phyloP scores from a whole-genome alignment of 2,797 vertebrate species.

The Sardinella longiceps region DNA sequence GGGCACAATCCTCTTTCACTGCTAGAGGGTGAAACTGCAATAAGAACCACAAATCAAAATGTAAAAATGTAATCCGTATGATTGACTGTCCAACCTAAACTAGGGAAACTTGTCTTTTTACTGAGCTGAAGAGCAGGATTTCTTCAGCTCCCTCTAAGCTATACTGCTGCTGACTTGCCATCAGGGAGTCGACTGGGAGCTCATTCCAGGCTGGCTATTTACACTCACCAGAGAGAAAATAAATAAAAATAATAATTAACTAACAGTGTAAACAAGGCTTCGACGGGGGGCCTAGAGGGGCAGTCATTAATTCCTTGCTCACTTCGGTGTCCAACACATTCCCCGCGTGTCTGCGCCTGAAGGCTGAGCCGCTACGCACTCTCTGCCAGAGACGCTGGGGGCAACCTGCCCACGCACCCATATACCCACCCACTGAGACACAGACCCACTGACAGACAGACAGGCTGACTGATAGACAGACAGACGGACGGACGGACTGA shows the following conservation, averaged over 20 bases:
- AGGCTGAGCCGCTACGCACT: conserved; percentile 23
- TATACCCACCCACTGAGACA: neutral
- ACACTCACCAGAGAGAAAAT: neutral
- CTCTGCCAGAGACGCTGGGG: conserved; percentile 30
- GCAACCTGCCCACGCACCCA: conserved; percentile 1
- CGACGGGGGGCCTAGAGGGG: conserved; percentile 31
- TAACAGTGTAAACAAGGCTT: conserved; percentile 42
- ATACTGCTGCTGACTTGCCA: neutral
- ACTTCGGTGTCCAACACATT: conserved; percentile 33
- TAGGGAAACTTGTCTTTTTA: neutral
- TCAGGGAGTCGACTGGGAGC: neutral
- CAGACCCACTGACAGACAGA: neutral
- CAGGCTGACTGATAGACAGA: neutral
- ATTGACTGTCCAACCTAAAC: neutral
- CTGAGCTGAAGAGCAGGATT: neutral
- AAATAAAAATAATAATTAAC: conserved; percentile 46
- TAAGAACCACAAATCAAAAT: neutral
- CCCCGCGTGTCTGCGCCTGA: conserved; percentile 29
- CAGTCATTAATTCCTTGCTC: conserved; percentile 34
- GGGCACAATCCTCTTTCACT: too few relatives aligned
- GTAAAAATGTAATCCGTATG: neutral
- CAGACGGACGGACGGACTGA: neutral
- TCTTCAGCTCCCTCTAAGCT: neutral
- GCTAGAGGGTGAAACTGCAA: too few relatives aligned
- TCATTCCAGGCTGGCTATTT: neutral